Base-by-base conservation (phyloP, 2,888 invertebrate genomes). In the Zootermopsis nevadensis region DNA sequence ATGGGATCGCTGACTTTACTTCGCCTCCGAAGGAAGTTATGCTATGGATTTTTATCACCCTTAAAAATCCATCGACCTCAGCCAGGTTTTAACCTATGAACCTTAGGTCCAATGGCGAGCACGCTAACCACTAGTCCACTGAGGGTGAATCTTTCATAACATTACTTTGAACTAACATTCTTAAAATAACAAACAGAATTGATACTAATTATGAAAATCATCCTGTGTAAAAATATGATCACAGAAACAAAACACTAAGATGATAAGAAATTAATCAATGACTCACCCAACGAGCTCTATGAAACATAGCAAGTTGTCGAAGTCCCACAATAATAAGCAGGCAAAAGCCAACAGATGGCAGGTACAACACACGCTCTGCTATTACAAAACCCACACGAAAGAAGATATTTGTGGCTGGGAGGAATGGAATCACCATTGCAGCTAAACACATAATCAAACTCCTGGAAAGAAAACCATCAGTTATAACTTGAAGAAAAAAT, bases 301-400 rank as follows among this genome's bases (percentile, higher is more conserved):
- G 35, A 35, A 55, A 35, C n/a, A 35, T 3, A 30, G 81, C n/a
- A 30, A 81, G 69, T 48, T 67, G 69, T 38, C 81, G 24, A 69
- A 69, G 67, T 67, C 96, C 96, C 82, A 94, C 88, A 24, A 91
- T 91, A 74, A 96, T 87, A 67, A 97, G 89, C 72, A 96, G 89
- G 88, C 95, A 95, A 89, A 93, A 96, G 30, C 97, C 97, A 82
- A 94, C 92, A 81, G 96, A 96, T 10, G 97, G 94, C 85, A 97
- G 91, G 88, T 97, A 96, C 48, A 98, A 90, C 81, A 95, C 94
- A 87, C 98, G 92, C 89, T 98, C 98, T 48, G 97, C 98, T 69
- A 98, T 91, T 2, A 97, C 97, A 91, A 98, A 97, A 0, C 98
- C 97, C 53, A 98, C 97, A 84, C 94, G 94, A 88, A 96, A 94